Evolutionary conservation across 2,888 invertebrate genomes (phyloP).

Genomic region (Agrochola lota): DNA sequence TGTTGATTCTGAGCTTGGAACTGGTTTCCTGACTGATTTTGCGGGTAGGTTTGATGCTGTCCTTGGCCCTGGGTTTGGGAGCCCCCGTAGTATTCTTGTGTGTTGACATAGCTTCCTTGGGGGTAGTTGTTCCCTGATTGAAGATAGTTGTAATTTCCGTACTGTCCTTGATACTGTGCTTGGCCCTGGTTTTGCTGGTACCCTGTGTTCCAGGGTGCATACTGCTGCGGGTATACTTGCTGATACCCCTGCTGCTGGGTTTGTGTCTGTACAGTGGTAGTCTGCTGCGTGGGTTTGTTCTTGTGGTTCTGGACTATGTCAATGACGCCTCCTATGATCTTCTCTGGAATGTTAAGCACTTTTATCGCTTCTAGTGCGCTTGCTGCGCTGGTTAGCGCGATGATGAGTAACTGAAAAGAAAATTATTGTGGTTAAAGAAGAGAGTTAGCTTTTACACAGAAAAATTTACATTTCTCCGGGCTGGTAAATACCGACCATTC

Average conservation of each 20-base stretch:
- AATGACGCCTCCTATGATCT: slow-evolving; percentile 87
- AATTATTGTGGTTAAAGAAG: background rate
- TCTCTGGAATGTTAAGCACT: slow-evolving; percentile 83
- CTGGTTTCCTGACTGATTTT: slow-evolving; percentile 61
- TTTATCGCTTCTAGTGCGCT: slow-evolving; percentile 73
- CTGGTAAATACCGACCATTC: background rate
- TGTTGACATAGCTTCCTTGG: slow-evolving; percentile 61
- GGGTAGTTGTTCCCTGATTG: slow-evolving; percentile 55
- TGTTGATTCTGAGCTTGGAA: slow-evolving; percentile 59
- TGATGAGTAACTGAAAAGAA: slow-evolving; percentile 71
- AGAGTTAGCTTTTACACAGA: background rate
- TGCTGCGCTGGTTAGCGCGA: slow-evolving; percentile 56
- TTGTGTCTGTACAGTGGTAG: slow-evolving; percentile 42
- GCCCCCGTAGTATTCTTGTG: slow-evolving; percentile 54
- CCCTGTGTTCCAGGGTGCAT: slow-evolving; percentile 69
- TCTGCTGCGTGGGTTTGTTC: slow-evolving; percentile 76
- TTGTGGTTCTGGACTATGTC: slow-evolving; percentile 86
- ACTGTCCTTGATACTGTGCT: slow-evolving; percentile 71
- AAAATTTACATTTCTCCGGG: background rate
- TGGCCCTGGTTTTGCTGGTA: slow-evolving; percentile 71
- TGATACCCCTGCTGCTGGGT: slow-evolving; percentile 67
- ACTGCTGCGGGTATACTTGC: slow-evolving; percentile 72
- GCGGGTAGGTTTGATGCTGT: slow-evolving; percentile 54
- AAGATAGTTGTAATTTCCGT: slow-evolving; percentile 67
- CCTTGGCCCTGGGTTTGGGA: slow-evolving; percentile 66